phyloP scores from a whole-genome alignment of 2,113 vertebrate species.

The cat (Felis catus) region DNA sequence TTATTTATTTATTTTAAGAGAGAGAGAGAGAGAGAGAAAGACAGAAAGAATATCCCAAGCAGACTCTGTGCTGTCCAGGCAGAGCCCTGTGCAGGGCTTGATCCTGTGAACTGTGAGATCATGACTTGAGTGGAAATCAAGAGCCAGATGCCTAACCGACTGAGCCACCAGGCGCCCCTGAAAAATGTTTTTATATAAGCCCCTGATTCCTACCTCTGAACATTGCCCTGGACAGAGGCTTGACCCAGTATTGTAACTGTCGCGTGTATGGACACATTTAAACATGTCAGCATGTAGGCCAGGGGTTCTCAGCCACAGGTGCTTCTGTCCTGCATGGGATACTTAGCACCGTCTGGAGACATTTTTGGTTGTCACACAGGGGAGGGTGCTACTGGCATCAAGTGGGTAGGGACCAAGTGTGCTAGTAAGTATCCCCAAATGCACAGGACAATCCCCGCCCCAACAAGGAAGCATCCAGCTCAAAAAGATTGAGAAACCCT shows the following conservation, averaged over 20 bases:
- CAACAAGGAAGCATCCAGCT: neutral
- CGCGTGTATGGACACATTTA: neutral
- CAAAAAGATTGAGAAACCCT: neutral
- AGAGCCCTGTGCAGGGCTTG: no score
- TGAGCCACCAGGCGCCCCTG: neutral
- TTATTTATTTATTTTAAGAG: no score
- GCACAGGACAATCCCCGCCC: neutral
- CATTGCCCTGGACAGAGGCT: neutral
- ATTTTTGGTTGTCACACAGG: neutral
- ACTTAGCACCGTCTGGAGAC: neutral
- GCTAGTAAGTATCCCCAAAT: neutral
- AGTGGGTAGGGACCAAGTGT: neutral
- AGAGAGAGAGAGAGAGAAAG: no score
- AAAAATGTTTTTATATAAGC: neutral
- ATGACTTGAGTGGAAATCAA: no score
- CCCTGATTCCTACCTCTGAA: neutral
- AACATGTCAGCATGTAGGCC: neutral
- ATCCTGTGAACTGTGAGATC: no score
- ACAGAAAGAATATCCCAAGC: slow-evolving; percentile 58
- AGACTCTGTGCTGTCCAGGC: no score
- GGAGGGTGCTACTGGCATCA: neutral
- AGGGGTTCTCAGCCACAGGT: neutral
- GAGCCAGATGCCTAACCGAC: no score
- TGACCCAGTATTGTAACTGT: neutral
- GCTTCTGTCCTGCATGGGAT: neutral